A percentile compares a stretch with the other conserved stretches of the same genome.
Conservation (phyloP, 2,113 vertebrate genomes). For the Rattus norvegicus region GRCr8 NC_086032.1:53765001-53765500, state of each 20-base stretch:
- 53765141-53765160: not conserved
- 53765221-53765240: not conserved
- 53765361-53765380: not conserved
- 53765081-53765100: not conserved
- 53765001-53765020: not conserved
- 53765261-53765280: not conserved
- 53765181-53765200: not conserved
- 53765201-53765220: not conserved
- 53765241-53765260: not conserved
- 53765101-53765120: not conserved
- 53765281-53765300: not conserved
- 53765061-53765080: not conserved
- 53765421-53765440: not conserved
- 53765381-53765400: not conserved
- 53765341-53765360: not conserved
- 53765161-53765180: not conserved
- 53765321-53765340: not conserved
- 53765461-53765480: not conserved
- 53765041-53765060: not conserved
- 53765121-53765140: not conserved
- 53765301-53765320: not conserved
- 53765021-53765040: not conserved
- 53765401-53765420: not conserved
- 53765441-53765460: not conserved
- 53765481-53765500: not conserved